phyloP scores from a whole-genome alignment of 2,797 vertebrate species.

The Arrhamphus sclerolepis region DNA sequence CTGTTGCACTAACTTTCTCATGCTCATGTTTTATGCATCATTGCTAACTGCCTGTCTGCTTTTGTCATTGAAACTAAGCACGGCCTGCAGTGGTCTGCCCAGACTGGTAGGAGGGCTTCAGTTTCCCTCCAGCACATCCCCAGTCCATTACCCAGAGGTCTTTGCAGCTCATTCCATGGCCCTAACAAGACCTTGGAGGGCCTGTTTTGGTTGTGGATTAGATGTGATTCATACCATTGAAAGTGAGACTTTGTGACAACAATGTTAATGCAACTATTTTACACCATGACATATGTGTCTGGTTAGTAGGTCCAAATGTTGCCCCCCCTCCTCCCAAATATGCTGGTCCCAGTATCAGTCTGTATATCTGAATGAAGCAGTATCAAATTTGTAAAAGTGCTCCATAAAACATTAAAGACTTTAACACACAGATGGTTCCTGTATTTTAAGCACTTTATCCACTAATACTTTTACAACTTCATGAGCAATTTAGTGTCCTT shows the following conservation, averaged over 20 bases:
- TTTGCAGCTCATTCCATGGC: conserved; percentile 58
- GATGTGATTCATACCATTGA: background rate
- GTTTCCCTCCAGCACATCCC: conserved; percentile 68
- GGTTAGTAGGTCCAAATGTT: background rate
- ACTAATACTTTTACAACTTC: background rate
- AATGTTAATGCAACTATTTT: background rate
- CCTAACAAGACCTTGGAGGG: conserved; percentile 61
- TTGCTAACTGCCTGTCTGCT: conserved; percentile 68
- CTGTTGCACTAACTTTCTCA: conserved; percentile 56
- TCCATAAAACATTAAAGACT: background rate
- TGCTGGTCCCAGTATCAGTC: background rate
- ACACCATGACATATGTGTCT: background rate
- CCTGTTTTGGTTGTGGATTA: conserved; percentile 11
- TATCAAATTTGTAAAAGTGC: background rate
- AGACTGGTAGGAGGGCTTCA: conserved; percentile 66
- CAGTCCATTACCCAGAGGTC: conserved; percentile 63
- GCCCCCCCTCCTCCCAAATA: too few species aligned
- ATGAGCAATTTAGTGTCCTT: background rate
- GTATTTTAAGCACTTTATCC: too few species aligned
- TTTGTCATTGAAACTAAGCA: conserved; percentile 72
- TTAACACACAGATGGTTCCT: too few species aligned
- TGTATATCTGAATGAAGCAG: too few species aligned
- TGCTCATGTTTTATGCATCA: conserved; percentile 78
- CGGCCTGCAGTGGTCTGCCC: conserved; percentile 57
- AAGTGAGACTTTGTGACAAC: background rate